These are phyloP conservation scores for Eumerus sabulonum DNA, from an alignment of 2,888 invertebrate genomes.

Conservation along the genomic window DNA sequence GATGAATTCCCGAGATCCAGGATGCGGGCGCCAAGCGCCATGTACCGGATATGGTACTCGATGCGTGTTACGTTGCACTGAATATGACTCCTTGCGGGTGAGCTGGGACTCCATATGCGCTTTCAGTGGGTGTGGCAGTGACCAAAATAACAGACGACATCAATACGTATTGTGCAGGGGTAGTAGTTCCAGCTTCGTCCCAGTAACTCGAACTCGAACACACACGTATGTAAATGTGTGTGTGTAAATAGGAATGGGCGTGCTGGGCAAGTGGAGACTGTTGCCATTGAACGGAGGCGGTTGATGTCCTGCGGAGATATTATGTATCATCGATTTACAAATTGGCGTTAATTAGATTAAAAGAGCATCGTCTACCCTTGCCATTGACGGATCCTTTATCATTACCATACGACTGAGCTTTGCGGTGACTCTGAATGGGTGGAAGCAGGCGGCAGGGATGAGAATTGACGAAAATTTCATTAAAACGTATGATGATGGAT, in stretches of 20 bases:
- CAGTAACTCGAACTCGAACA: slow-evolving; percentile 39
- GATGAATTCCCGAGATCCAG: no score
- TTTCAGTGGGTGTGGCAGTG: slow-evolving; percentile 56
- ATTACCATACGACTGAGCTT: background rate
- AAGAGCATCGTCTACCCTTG: slow-evolving; percentile 19
- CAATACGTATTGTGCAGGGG: slow-evolving; percentile 48
- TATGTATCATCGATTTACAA: slow-evolving; percentile 68
- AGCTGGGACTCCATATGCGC: background rate
- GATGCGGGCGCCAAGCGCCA: slow-evolving; percentile 2
- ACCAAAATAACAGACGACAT: slow-evolving; percentile 63
- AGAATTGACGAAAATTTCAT: slow-evolving; percentile 55
- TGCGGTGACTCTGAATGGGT: no score
- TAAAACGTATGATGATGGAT: slow-evolving; percentile 39
- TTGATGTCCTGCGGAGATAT: slow-evolving; percentile 52
- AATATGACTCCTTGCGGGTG: slow-evolving; percentile 48
- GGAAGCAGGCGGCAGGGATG: background rate
- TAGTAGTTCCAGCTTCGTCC: slow-evolving; percentile 39
- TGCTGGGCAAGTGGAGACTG: background rate
- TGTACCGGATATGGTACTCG: background rate
- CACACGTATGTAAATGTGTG: background rate
- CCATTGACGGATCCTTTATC: slow-evolving; percentile 4
- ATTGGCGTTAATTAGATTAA: slow-evolving; percentile 68
- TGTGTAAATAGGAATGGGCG: background rate
- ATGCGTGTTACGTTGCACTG: slow-evolving; percentile 3
- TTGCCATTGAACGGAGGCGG: slow-evolving; percentile 26